Evolutionary conservation across 1,140 invertebrate genomes (phyloP).

Genomic region (Temnothorax curvispinosus): DNA sequence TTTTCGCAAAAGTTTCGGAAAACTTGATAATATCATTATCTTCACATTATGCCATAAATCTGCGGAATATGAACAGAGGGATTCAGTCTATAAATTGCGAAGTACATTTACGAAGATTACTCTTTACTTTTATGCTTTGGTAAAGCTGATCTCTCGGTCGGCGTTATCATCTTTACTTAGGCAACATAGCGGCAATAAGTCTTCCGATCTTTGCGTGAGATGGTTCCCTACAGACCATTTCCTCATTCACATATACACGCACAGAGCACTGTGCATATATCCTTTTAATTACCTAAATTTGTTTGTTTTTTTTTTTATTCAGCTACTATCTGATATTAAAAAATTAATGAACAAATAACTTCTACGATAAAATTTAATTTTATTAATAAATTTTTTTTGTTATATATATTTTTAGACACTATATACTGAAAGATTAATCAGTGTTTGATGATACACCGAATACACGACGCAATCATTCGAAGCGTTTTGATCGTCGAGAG

Average conservation of each 20-base stretch:
- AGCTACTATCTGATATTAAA: not conserved
- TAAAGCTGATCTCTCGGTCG: not conserved
- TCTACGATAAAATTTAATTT: not conserved
- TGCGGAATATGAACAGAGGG: not conserved
- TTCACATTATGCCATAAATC: not conserved
- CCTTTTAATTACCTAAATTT: not conserved
- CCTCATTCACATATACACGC: not conserved
- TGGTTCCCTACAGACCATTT: constrained; percentile 14
- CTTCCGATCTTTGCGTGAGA: not conserved
- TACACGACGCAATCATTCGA: not conserved
- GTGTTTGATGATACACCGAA: not conserved
- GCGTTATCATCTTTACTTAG: constrained; percentile 45
- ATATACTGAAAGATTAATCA: not conserved
- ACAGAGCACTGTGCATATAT: not conserved
- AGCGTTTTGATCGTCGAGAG: not conserved
- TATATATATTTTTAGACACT: not conserved
- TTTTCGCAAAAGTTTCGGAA: not conserved
- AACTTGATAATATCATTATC: not conserved
- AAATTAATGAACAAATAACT: not conserved
- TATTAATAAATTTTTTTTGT: not conserved
- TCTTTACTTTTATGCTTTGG: constrained; percentile 30
- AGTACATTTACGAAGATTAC: constrained; percentile 11
- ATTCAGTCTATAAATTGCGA: constrained; percentile 11
- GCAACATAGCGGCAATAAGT: constrained; percentile 32
- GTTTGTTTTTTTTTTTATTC: constrained; percentile 9